Conservation (phyloP, 2,797 vertebrate species). For the Phataginus tetradactyla region DNA sequence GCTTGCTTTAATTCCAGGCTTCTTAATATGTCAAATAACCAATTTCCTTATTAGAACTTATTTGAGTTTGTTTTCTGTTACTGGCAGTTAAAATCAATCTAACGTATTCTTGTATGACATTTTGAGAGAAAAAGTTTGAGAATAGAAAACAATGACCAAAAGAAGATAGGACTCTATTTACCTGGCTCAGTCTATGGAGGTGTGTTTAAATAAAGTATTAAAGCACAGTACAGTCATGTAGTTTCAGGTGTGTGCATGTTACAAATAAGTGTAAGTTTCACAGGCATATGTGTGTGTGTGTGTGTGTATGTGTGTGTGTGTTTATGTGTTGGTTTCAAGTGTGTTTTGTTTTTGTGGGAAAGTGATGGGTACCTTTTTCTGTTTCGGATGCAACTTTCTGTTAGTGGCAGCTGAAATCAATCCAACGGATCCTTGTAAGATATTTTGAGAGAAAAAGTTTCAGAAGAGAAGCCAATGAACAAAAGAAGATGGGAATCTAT, state of each 20-base stretch:
- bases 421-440: no score
- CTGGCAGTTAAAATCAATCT: background rate
- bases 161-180: background rate
- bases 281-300: background rate
- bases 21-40: constrained; percentile 18
- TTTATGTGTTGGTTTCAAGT: background rate
- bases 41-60: background rate
- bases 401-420: no score
- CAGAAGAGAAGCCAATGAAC: no score
- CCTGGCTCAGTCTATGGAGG: background rate
- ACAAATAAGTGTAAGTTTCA: no score
- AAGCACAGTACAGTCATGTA: no score
- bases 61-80: background rate
- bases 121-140: background rate
- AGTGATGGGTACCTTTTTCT: background rate
- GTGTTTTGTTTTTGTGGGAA: background rate
- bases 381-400: background rate
- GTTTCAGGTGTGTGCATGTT: background rate
- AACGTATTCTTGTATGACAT: background rate
- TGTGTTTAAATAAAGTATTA: background rate
- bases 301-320: background rate
- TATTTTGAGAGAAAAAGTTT: no score
- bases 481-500: no score
- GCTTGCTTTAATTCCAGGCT: background rate
- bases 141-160: background rate